phyloP scores from a whole-genome alignment of 2,797 vertebrate species.

The Leucoraja ocellata region DNA sequence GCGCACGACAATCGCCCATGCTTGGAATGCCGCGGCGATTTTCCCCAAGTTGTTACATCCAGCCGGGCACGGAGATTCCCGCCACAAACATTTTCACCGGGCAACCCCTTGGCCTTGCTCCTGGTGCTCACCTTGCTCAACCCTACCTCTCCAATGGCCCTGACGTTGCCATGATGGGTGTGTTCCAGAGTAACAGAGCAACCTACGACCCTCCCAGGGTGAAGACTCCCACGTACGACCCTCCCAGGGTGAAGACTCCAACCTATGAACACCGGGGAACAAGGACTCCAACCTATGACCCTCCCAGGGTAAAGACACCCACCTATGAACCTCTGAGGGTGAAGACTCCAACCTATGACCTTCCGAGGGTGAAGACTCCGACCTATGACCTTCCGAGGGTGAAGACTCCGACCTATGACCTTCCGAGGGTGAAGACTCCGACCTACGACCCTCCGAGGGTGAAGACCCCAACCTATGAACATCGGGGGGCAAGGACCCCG shows the following conservation, averaged over 20 bases:
- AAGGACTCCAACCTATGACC: slow-evolving; percentile 42
- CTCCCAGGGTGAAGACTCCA: slow-evolving; percentile 41
- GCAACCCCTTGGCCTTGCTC: slow-evolving; percentile 52
- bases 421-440: slow-evolving; percentile 58
- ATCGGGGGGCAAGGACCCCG: slow-evolving; percentile 37
- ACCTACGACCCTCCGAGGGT: slow-evolving; percentile 43
- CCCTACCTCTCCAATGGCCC: not conserved
- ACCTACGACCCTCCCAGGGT: slow-evolving; percentile 49
- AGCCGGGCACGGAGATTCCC: slow-evolving; percentile 47
- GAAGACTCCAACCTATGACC: not conserved
- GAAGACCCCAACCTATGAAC: slow-evolving; percentile 41
- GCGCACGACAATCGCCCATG: slow-evolving; percentile 45
- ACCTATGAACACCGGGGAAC: not conserved
- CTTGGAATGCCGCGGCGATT: slow-evolving; percentile 52
- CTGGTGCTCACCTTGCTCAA: not conserved
- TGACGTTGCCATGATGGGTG: not conserved
- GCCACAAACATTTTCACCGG: slow-evolving; percentile 51
- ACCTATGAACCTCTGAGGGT: slow-evolving; percentile 34
- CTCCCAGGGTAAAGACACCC: slow-evolving; percentile 37
- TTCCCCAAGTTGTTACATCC: slow-evolving; percentile 40
- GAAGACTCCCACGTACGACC: slow-evolving; percentile 44
- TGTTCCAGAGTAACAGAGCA: not conserved
- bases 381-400: not conserved
- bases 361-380: not conserved
- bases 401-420: slow-evolving; percentile 43